Conservation (phyloP, 2,797 vertebrate genomes). For the Eulemur mongoz region DNA sequence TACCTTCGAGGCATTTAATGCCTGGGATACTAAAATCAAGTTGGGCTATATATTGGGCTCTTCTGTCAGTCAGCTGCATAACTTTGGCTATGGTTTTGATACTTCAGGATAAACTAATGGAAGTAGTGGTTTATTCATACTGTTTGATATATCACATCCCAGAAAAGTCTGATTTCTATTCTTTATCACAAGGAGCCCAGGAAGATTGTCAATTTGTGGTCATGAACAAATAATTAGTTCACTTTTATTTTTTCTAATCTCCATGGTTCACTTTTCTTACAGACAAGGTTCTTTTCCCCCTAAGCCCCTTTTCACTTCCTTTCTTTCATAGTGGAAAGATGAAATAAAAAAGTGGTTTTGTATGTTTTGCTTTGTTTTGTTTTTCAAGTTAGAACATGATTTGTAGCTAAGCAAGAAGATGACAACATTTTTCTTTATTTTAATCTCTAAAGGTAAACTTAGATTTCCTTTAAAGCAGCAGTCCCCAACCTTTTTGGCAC, state of each 20-base stretch:
- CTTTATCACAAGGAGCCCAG: not conserved
- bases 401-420: not conserved
- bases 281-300: not conserved
- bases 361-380: not conserved
- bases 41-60: not conserved
- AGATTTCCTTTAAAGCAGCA: not conserved
- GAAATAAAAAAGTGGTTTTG: not conserved
- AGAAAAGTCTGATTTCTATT: not conserved
- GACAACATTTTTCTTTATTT: slow-evolving; percentile 14
- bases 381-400: not conserved
- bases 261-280: not conserved
- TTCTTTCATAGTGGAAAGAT: not conserved
- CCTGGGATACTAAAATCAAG: not conserved
- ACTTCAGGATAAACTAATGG: slow-evolving; percentile 30
- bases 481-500: not conserved
- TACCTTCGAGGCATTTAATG: not conserved
- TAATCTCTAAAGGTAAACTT: slow-evolving; percentile 34
- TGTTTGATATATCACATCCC: slow-evolving; percentile 19
- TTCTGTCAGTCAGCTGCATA: not conserved
- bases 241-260: not conserved
- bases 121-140: slow-evolving; percentile 22
- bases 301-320: not conserved
- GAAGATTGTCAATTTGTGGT: slow-evolving; percentile 16
- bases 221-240: slow-evolving; percentile 10
- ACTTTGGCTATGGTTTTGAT: not conserved